Percentiles rank a stretch among this genome's conserved stretches.
phyloP scores from a whole-genome alignment of 2,113 vertebrate species.

The Bufo gargarizans region DNA sequence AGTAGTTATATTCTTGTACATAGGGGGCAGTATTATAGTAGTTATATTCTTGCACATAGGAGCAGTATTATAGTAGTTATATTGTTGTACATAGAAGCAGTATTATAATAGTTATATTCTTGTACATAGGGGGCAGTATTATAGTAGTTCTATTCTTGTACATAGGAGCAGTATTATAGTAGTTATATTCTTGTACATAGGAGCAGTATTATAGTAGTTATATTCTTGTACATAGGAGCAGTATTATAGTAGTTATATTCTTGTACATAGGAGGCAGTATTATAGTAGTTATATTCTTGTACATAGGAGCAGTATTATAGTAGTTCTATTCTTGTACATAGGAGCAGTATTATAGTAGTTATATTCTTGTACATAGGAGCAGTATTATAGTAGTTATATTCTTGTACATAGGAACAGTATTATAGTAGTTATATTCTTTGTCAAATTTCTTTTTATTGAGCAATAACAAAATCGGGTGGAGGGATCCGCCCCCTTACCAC shows the following conservation, averaged over 20 bases:
- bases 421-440: no score
- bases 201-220: background rate
- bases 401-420: no score
- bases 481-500: no score
- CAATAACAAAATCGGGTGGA: no score
- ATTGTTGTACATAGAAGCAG: background rate
- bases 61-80: background rate
- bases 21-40: background rate
- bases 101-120: background rate
- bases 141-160: background rate
- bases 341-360: no score
- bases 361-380: no score
- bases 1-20: background rate
- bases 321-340: no score
- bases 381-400: no score
- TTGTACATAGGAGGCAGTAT: background rate
- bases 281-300: background rate
- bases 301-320: no score
- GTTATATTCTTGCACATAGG: constrained; percentile 1
- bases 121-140: background rate
- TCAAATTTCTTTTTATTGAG: no score
- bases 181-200: constrained; percentile 3
- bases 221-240: background rate
- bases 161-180: background rate
- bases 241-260: background rate